Evolutionary conservation across 2,888 invertebrate species (phyloP).

Genomic region (Erebia ligea): DNA sequence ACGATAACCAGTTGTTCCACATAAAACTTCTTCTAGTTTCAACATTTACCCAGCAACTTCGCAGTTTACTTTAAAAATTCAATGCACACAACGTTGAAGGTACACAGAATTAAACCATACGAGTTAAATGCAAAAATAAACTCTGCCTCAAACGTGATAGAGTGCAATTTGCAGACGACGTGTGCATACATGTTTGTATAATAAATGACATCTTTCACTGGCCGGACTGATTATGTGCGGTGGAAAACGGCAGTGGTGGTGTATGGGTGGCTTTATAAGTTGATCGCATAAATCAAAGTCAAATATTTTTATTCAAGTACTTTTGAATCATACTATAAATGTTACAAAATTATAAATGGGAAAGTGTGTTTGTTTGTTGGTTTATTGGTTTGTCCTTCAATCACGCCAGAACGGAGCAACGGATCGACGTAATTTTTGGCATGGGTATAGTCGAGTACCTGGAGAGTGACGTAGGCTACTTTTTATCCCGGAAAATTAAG

Average conservation of each 20-base stretch:
- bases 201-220: constrained; percentile 13
- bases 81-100: constrained; percentile 5
- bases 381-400: too few relatives aligned
- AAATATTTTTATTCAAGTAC: too few relatives aligned
- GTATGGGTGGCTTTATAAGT: not conserved
- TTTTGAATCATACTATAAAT: too few relatives aligned
- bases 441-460: too few relatives aligned
- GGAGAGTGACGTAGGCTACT: too few relatives aligned
- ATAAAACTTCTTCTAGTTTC: constrained; percentile 3
- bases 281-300: too few relatives aligned
- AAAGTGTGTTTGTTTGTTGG: too few relatives aligned
- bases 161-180: constrained; percentile 1
- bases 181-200: constrained; percentile 15
- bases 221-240: constrained; percentile 3
- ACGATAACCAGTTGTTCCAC: not conserved
- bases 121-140: not conserved
- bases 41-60: not conserved
- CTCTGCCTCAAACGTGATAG: not conserved
- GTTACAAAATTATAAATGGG: too few relatives aligned
- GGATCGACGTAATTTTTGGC: too few relatives aligned
- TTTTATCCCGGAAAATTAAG: too few relatives aligned
- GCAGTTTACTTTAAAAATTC: constrained; percentile 19
- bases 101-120: constrained; percentile 5
- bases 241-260: not conserved
- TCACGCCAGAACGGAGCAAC: too few relatives aligned